Percentiles rank a stretch among this genome's conserved stretches.
Conservation (phyloP, 2,797 vertebrate genomes). For the Fratercula arctica region DNA sequence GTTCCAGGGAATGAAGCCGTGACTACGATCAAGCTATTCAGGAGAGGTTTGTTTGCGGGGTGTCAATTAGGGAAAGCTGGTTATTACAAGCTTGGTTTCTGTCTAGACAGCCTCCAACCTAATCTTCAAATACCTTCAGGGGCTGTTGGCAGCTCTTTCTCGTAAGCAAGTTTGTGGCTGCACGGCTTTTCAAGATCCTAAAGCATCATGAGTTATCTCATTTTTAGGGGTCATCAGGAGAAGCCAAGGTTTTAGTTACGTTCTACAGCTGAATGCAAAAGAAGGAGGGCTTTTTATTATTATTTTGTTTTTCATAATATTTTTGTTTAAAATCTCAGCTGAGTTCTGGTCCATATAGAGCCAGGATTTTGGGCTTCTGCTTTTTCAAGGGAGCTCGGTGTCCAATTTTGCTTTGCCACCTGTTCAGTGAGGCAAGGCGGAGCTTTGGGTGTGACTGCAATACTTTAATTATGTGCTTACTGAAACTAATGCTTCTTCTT, state of each 20-base stretch:
- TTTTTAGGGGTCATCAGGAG: neutral
- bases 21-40: neutral
- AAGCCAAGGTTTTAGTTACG: neutral
- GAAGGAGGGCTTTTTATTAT: neutral
- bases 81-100: neutral
- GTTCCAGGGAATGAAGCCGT: neutral
- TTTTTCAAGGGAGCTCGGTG: neutral
- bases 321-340: neutral
- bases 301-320: neutral
- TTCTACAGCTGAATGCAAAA: neutral
- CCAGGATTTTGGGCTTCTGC: neutral
- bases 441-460: neutral
- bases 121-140: neutral
- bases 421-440: neutral
- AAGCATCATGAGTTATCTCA: neutral
- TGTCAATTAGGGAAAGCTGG: neutral
- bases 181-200: neutral
- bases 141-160: neutral
- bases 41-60: neutral
- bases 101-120: neutral
- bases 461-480: neutral
- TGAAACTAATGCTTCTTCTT: neutral
- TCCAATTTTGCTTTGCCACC: neutral
- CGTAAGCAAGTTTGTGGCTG: neutral
- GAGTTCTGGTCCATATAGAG: neutral